Evolutionary conservation across 2,797 vertebrate species (phyloP), one percentile per base, ranked within the genome.

Genomic region (Pygocentrus nattereri): DNA sequence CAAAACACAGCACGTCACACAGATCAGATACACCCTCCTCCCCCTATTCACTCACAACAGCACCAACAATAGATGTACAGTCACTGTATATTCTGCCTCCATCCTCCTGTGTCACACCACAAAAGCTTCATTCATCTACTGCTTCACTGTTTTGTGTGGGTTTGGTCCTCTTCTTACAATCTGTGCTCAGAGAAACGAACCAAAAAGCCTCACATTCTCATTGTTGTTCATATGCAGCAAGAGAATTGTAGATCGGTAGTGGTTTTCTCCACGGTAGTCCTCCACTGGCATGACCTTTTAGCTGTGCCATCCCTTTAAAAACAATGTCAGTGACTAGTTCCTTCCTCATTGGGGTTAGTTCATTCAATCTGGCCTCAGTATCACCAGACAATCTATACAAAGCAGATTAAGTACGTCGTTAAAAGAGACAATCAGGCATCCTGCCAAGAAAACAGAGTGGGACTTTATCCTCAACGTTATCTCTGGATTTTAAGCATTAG

Each of bases 41-140:
- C 59, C 16, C n/a, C 31, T 31, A 6, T 54, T 65, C 23, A 12
- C n/a, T 44, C 38, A 44, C 49, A 74, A 58, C 10, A 21, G 12
- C 79, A 30, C 47, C 72, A 52, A 76, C 64, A 81, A 69, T 38
- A 27, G 64, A 38, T 6, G n/a, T 58, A 58, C 72, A 81, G 71
- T 81, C 68, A 58, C 49, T 74, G 61, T 65, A 54, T 72, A 54
- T 54, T 71, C 68, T 50, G 18, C 47, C 61, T 44, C 64, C 19
- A 12, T 67, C 30, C 47, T 74, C 30, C 49, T n/a, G 7, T 54
- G 21, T n/a, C 49, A 56, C 30, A n/a, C 54, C 50, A 73, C 70
- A 73, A 73, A 38, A 68, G 79, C 25, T 2, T 31, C 18, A 68
- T 49, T 80, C 71, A 67, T 54, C 50, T 38, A 19, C 27, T 54